Conservation (phyloP, 2,113 vertebrate genomes). For the Oncorhynchus nerka region DNA sequence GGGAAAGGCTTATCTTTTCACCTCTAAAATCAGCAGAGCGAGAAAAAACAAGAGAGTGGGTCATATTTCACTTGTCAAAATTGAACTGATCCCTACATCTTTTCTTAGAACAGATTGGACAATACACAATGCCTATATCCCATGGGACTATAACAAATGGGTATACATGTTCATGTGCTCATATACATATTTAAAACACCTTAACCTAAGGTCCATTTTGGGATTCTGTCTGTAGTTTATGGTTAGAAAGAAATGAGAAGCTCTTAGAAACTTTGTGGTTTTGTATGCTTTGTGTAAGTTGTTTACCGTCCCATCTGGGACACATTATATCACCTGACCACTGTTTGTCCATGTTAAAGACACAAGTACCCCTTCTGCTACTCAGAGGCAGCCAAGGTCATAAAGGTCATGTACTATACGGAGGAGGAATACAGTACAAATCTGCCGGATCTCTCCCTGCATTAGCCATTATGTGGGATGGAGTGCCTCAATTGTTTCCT, state of each 20-base stretch:
- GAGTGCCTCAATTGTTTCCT: neutral
- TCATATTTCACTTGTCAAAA: neutral
- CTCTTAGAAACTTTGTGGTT: neutral
- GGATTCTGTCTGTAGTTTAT: neutral
- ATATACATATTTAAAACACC: neutral
- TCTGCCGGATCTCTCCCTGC: neutral
- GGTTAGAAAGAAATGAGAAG: neutral
- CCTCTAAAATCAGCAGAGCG: neutral
- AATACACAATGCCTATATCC: neutral
- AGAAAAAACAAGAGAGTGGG: neutral
- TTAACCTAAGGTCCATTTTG: too few relatives aligned
- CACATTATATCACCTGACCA: neutral
- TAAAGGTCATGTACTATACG: neutral
- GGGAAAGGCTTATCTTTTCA: neutral
- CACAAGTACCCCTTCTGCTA: neutral
- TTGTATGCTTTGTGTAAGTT: too few relatives aligned
- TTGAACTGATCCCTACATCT: neutral
- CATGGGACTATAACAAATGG: neutral
- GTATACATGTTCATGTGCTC: neutral
- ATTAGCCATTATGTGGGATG: neutral
- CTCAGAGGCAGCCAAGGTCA: too few relatives aligned
- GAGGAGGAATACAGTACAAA: too few relatives aligned
- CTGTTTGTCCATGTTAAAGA: neutral
- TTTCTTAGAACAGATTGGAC: neutral
- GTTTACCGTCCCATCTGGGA: too few relatives aligned